Base-by-base conservation (phyloP, 2,113 vertebrate species). In the Polyodon spathula region DNA sequence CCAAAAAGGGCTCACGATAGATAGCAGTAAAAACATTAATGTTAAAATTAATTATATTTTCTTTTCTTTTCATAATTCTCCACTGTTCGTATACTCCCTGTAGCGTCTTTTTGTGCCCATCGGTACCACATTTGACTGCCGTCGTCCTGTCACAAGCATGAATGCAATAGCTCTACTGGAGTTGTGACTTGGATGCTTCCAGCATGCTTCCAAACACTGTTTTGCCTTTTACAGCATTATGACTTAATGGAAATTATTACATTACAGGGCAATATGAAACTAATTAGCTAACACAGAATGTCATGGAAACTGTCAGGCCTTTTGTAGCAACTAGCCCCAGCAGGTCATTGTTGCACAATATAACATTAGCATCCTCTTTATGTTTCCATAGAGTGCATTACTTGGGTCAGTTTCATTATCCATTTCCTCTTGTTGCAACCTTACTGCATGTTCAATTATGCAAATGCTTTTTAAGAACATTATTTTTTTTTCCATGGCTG, bases 271-370 rank as follows among this genome's bases (percentile, higher is more conserved):
- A 27, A 27, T 27, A 27, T 27, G 27, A 43, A 58, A 39, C 8
- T 0, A 58, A 39, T 17, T n/a, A 16, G 15, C 40, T 42, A 16
- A 17, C 40, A 42, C 56, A 5, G 40, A 39, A 9, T 16, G 15
- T 27, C 40, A 17, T 6, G 7, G 14, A n/a, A 11, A 4, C 56
- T 58, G 56, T n/a, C 39, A 17, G 56, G n/a, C 39, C 56, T 16
- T 58, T 58, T 40, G 11, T 17, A 16, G 40, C 42, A 59, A 59
- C 48, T 59, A 46, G 27, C 58, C 48, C 58, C 40, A 16, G 2
- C 5, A 40, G 12, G 42, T 37, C 58, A 41, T 48, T 44, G 56
- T 15, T 58, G n/a, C 7, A 15, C 40, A 16, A 27, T 40, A 42
- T 15, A n/a, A 6, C 39, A 4, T 10, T 27, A 42, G 39, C 39